These are phyloP conservation scores for Sigmodon hispidus DNA, from an alignment of 2,113 vertebrate species.

Conservation along the genomic window DNA sequence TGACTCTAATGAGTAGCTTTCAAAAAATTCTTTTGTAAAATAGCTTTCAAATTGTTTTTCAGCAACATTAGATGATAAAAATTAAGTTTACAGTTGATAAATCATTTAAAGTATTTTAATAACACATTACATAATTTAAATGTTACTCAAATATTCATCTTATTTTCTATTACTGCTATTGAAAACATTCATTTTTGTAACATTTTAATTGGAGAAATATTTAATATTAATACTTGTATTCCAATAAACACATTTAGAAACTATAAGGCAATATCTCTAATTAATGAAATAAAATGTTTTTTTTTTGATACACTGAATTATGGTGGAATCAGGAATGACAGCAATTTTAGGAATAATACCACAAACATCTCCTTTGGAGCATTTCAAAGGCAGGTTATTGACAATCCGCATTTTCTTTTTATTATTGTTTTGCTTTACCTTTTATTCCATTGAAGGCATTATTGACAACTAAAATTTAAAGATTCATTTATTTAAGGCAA, in stretches of 20 bases:
- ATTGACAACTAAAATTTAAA: background rate
- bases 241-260: too few species aligned
- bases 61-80: background rate
- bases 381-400: background rate
- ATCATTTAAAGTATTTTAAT: background rate
- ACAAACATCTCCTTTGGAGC: background rate
- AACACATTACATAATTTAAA: background rate
- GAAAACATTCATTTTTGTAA: background rate
- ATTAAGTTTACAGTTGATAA: background rate
- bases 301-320: background rate
- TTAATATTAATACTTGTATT: background rate
- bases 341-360: background rate
- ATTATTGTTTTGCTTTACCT: background rate
- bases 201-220: background rate
- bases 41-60: background rate
- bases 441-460: too few species aligned
- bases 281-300: background rate
- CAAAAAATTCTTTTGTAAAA: background rate
- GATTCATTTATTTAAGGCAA: background rate
- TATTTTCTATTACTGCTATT: background rate
- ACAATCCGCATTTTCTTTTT: background rate
- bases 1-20: background rate
- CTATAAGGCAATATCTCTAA: too few species aligned
- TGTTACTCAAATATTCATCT: background rate
- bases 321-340: too few species aligned